Percentiles rank a stretch among this genome's conserved stretches.
Evolutionary conservation across 2,797 vertebrate species (phyloP).

Genomic region (Megalops cyprinoides): DNA sequence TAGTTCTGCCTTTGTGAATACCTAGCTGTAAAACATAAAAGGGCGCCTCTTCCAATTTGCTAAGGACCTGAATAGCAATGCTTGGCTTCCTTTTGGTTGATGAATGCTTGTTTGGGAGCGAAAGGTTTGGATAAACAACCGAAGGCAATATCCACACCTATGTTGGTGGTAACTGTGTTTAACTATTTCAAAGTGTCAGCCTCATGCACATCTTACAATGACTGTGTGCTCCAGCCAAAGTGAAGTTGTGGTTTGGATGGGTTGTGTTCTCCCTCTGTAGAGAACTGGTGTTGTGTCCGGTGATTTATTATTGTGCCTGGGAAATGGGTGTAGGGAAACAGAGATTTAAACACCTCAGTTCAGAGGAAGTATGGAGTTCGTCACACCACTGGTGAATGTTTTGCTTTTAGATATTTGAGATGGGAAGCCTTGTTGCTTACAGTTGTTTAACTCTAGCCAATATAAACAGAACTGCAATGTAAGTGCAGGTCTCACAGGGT

Average conservation of each 20-base stretch:
- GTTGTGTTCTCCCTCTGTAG: background rate
- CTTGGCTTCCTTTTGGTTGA: background rate
- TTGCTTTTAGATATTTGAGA: background rate
- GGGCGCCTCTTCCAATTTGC: too few relatives aligned
- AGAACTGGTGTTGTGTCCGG: background rate
- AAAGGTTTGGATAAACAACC: background rate
- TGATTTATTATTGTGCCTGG: background rate
- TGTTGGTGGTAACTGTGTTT: background rate
- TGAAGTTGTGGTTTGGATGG: background rate
- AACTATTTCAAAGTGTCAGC: background rate
- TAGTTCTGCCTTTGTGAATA: too few relatives aligned
- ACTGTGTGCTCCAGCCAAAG: background rate
- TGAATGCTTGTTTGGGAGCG: background rate
- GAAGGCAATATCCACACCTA: background rate
- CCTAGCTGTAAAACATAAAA: too few relatives aligned
- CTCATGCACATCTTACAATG: background rate
- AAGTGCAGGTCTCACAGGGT: background rate
- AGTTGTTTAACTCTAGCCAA: constrained; percentile 2
- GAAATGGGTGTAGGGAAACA: background rate
- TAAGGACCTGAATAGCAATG: background rate
- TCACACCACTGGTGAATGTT: background rate
- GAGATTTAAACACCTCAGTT: background rate
- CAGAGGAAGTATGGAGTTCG: background rate
- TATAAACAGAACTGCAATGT: constrained; percentile 11
- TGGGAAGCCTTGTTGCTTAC: background rate